Evolutionary conservation across 2,113 vertebrate species (phyloP).

Genomic region (Stegastes partitus): DNA sequence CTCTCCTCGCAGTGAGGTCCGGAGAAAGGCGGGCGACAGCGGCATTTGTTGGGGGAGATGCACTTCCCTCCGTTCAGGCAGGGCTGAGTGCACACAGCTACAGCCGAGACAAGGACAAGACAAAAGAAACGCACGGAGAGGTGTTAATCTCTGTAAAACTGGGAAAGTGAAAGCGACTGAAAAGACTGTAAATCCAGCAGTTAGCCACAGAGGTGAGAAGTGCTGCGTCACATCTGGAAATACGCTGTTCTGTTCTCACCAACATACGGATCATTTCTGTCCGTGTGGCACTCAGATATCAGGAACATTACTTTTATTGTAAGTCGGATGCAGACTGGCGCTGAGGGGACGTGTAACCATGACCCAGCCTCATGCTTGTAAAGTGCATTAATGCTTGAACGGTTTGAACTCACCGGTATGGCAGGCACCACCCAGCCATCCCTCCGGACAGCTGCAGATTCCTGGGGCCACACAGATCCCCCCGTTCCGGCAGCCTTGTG

Average conservation of each 20-base stretch:
- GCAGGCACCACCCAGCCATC: conserved; percentile 89
- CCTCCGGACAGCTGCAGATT: conserved; percentile 91
- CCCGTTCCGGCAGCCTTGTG: conserved; percentile 89
- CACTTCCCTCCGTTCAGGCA: conserved; percentile 91
- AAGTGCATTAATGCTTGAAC: not conserved
- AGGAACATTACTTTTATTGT: too few relatives aligned
- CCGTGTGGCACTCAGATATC: too few relatives aligned
- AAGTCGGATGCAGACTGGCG: too few relatives aligned
- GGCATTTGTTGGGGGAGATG: conserved; percentile 86
- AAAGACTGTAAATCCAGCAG: conserved; percentile 8
- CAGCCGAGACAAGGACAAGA: conserved; percentile 25
- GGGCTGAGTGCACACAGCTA: conserved; percentile 86
- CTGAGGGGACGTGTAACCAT: too few relatives aligned
- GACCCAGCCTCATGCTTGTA: rapidly evolving
- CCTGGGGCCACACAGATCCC: conserved; percentile 89
- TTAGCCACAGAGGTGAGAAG: conserved; percentile 3
- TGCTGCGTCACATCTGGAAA: conserved; percentile 51
- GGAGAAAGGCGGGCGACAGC: conserved; percentile 83
- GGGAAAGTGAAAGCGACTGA: not conserved
- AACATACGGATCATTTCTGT: too few relatives aligned
- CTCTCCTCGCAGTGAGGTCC: conserved; percentile 86
- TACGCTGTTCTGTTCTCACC: not conserved
- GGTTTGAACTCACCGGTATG: conserved; percentile 84
- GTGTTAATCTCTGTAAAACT: not conserved
- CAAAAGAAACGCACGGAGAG: not conserved